Evolutionary conservation across 2,888 invertebrate species (phyloP), one percentile per base, ranked within the genome.

Genomic region (Cybosia mesomella): DNA sequence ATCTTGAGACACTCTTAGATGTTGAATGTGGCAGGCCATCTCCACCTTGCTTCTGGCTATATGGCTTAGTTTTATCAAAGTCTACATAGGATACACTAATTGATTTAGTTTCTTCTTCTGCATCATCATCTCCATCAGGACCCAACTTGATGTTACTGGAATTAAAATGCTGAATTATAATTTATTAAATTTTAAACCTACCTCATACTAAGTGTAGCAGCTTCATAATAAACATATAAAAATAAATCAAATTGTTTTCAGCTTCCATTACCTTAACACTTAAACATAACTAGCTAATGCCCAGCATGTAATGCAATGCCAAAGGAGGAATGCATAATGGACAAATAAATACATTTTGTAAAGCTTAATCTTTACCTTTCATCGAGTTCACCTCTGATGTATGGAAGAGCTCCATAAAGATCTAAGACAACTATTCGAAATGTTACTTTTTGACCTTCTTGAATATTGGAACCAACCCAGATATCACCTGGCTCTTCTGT

Each of bases 381-480:
- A 84, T 96, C 89, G 60, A 97, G 84, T 87, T 95, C 92, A 70
- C 96, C 97, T 83, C 96, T 92, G 34, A 97, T 96, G 80, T 96
- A 96, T 4, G 97, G 97, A 64, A 97, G 85, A 70, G 94, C 95
- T 62, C 95, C 95, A 84, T 92, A 95, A 18, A 96, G 92, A 82
- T 96, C 95, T 60, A 96, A 86, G 21, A 95, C 93, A 15, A 93
- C 95, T 72, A 97, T 95, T 73, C 90, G 92, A 83, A 97, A 96
- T 67, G 91, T 89, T 11, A 97, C 95, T 85, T 96, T 95, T 83
- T 96, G 96, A 0, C 96, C 96, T 80, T 96, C 93, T 64, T 93
- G 83, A 32, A 96, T 90, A 68, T 89, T 87, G 55, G 93, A 81
- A 1, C 96, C 97, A 68, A 95, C 84, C 97, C 97, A 97, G 74